Conservation (phyloP, 2,888 invertebrate genomes). For the Cataglyphis albicans region DNA sequence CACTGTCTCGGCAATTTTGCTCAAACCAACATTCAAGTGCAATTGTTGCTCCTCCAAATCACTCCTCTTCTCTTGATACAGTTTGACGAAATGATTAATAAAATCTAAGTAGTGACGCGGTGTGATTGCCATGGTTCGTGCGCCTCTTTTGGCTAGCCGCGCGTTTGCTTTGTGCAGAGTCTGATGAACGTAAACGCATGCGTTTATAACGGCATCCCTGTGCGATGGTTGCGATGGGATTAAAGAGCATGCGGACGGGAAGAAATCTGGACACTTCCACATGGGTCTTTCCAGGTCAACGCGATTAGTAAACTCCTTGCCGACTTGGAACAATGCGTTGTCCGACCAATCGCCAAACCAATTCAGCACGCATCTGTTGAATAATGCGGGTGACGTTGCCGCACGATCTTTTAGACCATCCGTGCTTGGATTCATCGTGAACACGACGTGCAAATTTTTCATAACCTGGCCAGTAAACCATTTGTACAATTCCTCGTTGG, state of each 20-base stretch:
- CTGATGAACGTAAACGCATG: slow-evolving; percentile 99
- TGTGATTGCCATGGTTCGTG: slow-evolving; percentile 98
- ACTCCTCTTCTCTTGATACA: slow-evolving; percentile 98
- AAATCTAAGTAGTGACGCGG: slow-evolving; percentile 99
- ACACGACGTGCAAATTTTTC: slow-evolving; percentile 99
- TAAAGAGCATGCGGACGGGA: slow-evolving; percentile 94
- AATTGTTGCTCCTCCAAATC: slow-evolving; percentile 99
- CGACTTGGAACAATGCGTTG: slow-evolving; percentile 97
- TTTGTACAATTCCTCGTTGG: slow-evolving; percentile 99
- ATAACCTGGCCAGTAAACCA: slow-evolving; percentile 99
- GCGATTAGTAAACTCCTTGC: slow-evolving; percentile 97
- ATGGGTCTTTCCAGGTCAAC: slow-evolving; percentile 96
- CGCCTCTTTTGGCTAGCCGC: slow-evolving; percentile 95
- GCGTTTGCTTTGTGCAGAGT: slow-evolving; percentile 98
- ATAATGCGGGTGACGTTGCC: slow-evolving; percentile 99
- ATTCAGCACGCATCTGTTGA: slow-evolving; percentile 99
- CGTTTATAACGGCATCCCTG: slow-evolving; percentile 99
- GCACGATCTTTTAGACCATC: slow-evolving; percentile 99
- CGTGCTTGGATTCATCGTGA: slow-evolving; percentile 99
- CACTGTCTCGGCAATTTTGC: slow-evolving; percentile 99
- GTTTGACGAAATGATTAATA: slow-evolving; percentile 99
- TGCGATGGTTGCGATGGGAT: slow-evolving; percentile 93
- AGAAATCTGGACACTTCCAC: slow-evolving; percentile 95
- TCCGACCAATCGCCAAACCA: slow-evolving; percentile 99
- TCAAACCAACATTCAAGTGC: slow-evolving; percentile 98